phyloP scores from a whole-genome alignment of 23 tunicate genomes.

The Trididemnum clinides region DNA sequence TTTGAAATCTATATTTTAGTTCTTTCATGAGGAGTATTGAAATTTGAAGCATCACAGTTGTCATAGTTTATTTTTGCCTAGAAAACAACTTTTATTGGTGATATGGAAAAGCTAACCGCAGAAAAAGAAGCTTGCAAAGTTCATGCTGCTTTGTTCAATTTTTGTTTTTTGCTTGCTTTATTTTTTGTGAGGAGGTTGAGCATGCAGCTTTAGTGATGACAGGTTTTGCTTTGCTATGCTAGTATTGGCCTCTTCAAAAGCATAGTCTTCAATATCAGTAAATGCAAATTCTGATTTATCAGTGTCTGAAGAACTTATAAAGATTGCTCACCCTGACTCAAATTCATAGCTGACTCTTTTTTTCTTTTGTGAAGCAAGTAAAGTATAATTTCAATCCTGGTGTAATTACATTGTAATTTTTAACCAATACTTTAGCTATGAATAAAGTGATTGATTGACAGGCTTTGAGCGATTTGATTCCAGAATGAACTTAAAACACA shows the following conservation, averaged over 20 bases:
- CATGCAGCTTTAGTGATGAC: too few species aligned
- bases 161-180: neutral
- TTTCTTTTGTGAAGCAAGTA: neutral
- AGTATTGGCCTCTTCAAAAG: too few species aligned
- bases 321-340: neutral
- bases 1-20: neutral
- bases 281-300: neutral
- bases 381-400: neutral
- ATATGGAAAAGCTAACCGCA: too few species aligned
- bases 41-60: too few species aligned
- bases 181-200: neutral
- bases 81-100: too few species aligned
- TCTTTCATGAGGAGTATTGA: slow-evolving; percentile 6
- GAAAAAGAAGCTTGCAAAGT: too few species aligned
- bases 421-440: neutral
- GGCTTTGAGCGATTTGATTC: neutral
- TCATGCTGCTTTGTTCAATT: too few species aligned
- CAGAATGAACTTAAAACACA: neutral
- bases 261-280: too few species aligned
- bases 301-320: neutral
- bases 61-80: too few species aligned
- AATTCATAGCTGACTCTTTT: neutral
- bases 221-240: too few species aligned
- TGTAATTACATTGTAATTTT: neutral
- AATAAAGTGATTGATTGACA: neutral